Base-by-base conservation (phyloP, 2,797 vertebrate species). In the Thripadectes ignobilis region DNA sequence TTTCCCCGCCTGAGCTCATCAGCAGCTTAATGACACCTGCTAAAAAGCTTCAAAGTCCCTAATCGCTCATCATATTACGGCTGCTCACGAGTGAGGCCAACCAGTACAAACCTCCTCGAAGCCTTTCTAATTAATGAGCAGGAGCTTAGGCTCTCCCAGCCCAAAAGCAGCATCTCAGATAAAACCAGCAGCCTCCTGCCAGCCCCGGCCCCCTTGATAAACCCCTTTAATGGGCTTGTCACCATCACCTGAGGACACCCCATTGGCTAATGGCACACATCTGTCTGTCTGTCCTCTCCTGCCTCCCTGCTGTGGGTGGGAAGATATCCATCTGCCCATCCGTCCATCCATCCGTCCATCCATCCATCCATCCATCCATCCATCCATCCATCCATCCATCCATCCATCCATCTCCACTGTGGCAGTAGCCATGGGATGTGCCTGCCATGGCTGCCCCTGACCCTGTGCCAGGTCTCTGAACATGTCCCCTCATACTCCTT, bases 71-170 rank as follows among this genome's bases (percentile, higher is more conserved):
- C 93, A 55, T 57, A 88, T 85, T 65, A 74, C 0, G 2, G 79
- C 92, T 90, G 91, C 91, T 92, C 95, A 78, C 51, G 46, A 96
- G 93, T 17, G 67, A 96, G 93, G 72, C 94, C 87, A 95, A 84
- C 61, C 76, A 69, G 63, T 43, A 57, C 86, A 86, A 90, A 85
- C 82, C 95, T 92, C 91, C 83, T 82, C 0, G 0, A 93, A 97
- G 89, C 82, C 80, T 90, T 95, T 93, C 88, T 96, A 96, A 96
- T 93, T 95, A 96, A 90, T 0, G 0, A 94, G 80, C 89, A 62
- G 88, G 43, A 88, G 81, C 75, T 69, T 65, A 88, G 66, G 34
- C 73, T 83, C 76, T 52, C 80, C 59, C 69, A 69, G 36, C 69
- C 88, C 90, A 76, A 94, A 95, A 86, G 48, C 77, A 80, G 62